Conservation (phyloP, 2,888 invertebrate species). For the Ennomos fuscantarius region DNA sequence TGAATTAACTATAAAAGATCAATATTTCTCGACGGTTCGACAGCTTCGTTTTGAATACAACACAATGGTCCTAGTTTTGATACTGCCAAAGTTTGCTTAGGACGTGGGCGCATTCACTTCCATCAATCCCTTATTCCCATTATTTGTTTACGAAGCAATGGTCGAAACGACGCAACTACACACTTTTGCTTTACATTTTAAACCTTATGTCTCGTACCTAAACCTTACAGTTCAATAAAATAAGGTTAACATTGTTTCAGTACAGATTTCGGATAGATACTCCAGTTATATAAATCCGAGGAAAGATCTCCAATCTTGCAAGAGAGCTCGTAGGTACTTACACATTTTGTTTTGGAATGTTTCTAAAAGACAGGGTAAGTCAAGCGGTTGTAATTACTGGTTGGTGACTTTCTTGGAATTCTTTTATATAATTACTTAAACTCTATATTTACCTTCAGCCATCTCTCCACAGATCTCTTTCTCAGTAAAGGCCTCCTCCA, state of each 20-base stretch:
- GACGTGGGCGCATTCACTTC: conserved; percentile 65
- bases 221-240: conserved; percentile 44
- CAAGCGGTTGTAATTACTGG: conserved; percentile 39
- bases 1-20: conserved; percentile 59
- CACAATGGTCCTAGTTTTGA: conserved; percentile 63
- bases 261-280: conserved; percentile 54
- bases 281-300: conserved; percentile 55
- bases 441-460: too few relatives aligned
- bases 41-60: conserved; percentile 59
- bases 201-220: conserved; percentile 48
- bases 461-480: too few relatives aligned
- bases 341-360: conserved; percentile 54
- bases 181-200: conserved; percentile 42
- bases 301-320: conserved; percentile 58
- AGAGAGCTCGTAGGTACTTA: conserved; percentile 46
- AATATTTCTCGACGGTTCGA: conserved; percentile 57
- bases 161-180: conserved; percentile 56
- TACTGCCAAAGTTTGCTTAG: conserved; percentile 75
- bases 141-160: conserved; percentile 68
- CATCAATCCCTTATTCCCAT: conserved; percentile 74
- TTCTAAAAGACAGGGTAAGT: conserved; percentile 40
- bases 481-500: too few relatives aligned
- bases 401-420: conserved; percentile 5
- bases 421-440: too few relatives aligned
- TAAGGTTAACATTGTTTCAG: conserved; percentile 37